phyloP scores from a whole-genome alignment of 2,797 vertebrate genomes.

The Esox lucius region DNA sequence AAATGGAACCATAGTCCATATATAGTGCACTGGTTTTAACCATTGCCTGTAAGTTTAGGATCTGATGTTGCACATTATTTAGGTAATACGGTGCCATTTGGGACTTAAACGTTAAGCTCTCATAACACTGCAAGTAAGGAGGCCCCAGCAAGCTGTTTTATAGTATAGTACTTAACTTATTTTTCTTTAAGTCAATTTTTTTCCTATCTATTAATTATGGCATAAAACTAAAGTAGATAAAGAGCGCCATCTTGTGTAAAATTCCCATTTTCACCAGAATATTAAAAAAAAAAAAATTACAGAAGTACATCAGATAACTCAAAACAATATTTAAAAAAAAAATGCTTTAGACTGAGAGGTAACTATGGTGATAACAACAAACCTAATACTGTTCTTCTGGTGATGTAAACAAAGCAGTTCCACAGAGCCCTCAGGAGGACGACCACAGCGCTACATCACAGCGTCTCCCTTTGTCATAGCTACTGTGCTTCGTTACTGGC shows the following conservation, averaged over 20 bases:
- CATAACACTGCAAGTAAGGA: conserved; percentile 65
- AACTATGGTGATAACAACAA: conserved; percentile 53
- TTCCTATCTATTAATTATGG: conserved; percentile 26
- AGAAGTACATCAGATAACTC: conserved; percentile 41
- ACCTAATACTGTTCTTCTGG: conserved; percentile 73
- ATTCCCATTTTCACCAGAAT: conserved; percentile 59
- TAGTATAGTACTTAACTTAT: conserved; percentile 19
- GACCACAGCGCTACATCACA: conserved; percentile 49
- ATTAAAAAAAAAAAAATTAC: conserved; percentile 45
- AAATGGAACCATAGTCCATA: not conserved
- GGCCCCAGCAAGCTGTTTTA: conserved; percentile 41
- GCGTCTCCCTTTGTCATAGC: conserved; percentile 52
- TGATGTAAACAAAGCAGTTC: conserved; percentile 46
- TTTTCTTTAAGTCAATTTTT: conserved; percentile 30
- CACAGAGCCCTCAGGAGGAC: conserved; percentile 35
- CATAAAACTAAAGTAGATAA: conserved; percentile 45
- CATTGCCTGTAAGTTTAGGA: not conserved
- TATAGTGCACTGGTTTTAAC: not conserved
- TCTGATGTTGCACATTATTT: not conserved
- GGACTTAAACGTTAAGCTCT: conserved; percentile 30
- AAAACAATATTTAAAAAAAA: conserved; percentile 41
- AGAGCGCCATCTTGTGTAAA: conserved; percentile 67
- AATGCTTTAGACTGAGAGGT: conserved; percentile 56
- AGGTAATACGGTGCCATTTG: not conserved
- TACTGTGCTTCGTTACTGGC: conserved; percentile 49